Percentiles rank a stretch among this genome's conserved stretches.
These are phyloP conservation scores for Azemiops feae DNA, from an alignment of 2,113 vertebrate genomes.

Conservation along the genomic window DNA sequence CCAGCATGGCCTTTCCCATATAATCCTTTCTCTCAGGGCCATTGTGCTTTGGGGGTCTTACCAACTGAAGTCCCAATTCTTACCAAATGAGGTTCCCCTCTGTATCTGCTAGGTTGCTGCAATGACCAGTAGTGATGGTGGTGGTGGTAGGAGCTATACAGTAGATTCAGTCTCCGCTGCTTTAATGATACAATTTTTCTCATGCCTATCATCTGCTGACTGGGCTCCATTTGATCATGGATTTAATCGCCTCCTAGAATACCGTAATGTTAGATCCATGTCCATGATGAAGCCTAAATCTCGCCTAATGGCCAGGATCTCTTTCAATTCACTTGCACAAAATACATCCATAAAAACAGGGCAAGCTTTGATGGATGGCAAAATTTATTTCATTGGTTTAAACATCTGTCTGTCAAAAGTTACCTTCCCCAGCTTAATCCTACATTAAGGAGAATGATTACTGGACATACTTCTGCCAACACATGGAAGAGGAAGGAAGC, in stretches of 20 bases:
- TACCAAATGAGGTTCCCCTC: neutral
- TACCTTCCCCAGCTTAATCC: neutral
- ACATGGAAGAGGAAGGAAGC: neutral
- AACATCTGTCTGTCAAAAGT: neutral
- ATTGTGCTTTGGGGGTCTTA: neutral
- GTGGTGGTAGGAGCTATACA: neutral
- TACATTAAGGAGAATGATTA: neutral
- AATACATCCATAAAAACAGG: neutral
- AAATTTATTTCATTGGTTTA: neutral
- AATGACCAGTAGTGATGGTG: too few species aligned
- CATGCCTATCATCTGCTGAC: neutral
- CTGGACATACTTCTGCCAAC: neutral
- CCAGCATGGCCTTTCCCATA: neutral
- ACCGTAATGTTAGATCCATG: neutral
- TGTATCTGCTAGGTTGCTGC: neutral
- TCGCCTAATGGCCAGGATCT: neutral
- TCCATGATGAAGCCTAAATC: neutral
- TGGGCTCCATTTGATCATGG: neutral
- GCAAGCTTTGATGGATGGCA: neutral
- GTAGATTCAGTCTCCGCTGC: neutral
- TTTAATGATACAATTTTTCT: neutral
- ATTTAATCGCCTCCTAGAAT: neutral
- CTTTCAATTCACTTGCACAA: neutral
- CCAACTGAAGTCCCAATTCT: neutral
- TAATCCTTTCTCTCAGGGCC: neutral